Percentiles rank a stretch among this genome's conserved stretches.
Evolutionary conservation across 2,113 vertebrate genomes (phyloP).

Genomic region (Lophius piscatorius): DNA sequence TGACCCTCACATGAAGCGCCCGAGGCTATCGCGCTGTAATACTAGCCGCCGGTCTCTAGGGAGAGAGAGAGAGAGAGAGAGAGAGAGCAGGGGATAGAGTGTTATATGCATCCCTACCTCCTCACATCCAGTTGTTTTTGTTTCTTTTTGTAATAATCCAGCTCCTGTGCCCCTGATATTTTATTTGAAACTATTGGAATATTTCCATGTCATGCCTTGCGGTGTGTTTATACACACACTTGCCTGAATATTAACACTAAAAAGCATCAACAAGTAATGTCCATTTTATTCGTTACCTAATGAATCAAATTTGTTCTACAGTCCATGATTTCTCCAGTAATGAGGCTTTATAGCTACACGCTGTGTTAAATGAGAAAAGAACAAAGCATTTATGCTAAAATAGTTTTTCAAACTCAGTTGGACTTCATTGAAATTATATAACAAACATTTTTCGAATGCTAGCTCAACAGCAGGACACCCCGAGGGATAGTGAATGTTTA

Average conservation of each 20-base stretch:
- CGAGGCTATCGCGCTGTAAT: slow-evolving; percentile 54
- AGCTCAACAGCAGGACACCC: not conserved
- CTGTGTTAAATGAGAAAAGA: not conserved
- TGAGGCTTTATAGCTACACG: not conserved
- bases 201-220: not conserved
- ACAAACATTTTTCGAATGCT: not conserved
- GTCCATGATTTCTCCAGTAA: slow-evolving; percentile 2
- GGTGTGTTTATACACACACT: not conserved
- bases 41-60: slow-evolving; percentile 44
- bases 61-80: slow-evolving; percentile 18
- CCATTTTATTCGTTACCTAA: slow-evolving; percentile 16
- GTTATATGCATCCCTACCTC: no score
- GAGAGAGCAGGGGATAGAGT: slow-evolving; percentile 34
- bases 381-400: slow-evolving; percentile 3
- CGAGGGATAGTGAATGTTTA: not conserved
- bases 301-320: slow-evolving; percentile 21
- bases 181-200: not conserved
- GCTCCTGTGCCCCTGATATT: not conserved
- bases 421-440: not conserved
- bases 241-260: not conserved
- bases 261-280: slow-evolving; percentile 16
- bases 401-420: slow-evolving; percentile 7
- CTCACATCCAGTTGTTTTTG: not conserved
- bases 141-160: not conserved
- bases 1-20: slow-evolving; percentile 68